A percentile compares a stretch with the other conserved stretches of the same genome.
Evolutionary conservation across 1,140 invertebrate species (phyloP).

Genomic region (Ericerus pela): DNA sequence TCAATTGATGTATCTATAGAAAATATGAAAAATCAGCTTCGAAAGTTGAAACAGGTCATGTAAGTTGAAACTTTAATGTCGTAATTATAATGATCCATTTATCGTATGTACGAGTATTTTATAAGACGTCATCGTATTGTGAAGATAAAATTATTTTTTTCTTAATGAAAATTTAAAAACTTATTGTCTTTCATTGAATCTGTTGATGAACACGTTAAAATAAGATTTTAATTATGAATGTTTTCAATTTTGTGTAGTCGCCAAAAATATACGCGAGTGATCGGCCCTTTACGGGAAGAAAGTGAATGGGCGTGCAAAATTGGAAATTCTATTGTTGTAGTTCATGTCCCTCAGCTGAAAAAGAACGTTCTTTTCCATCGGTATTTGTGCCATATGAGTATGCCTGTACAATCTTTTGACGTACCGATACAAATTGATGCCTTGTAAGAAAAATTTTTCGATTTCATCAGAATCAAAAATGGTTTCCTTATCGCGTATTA

Average conservation of each 20-base stretch:
- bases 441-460: slow-evolving; percentile 14
- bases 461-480: not conserved
- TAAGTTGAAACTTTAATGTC: no score
- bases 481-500: no score
- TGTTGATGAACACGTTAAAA: no score
- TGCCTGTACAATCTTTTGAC: slow-evolving; percentile 20
- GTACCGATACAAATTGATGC: slow-evolving; percentile 13
- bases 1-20: slow-evolving; percentile 13
- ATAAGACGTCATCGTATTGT: no score
- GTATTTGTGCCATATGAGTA: slow-evolving; percentile 15
- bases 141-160: no score
- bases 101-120: no score
- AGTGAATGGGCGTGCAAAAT: slow-evolving; percentile 15
- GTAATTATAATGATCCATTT: no score
- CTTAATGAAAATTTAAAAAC: no score
- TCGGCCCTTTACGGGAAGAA: slow-evolving; percentile 12
- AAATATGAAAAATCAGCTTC: slow-evolving; percentile 13
- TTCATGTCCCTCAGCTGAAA: slow-evolving; percentile 18
- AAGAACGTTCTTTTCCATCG: slow-evolving; percentile 20
- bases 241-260: not conserved
- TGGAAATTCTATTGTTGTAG: slow-evolving; percentile 5
- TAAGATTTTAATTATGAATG: not conserved
- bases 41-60: not conserved
- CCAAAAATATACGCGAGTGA: not conserved
- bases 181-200: no score